Evolutionary conservation across 2,888 invertebrate genomes (phyloP), one percentile per base, ranked within the genome.

Genomic region (Melieria crassipennis): DNA sequence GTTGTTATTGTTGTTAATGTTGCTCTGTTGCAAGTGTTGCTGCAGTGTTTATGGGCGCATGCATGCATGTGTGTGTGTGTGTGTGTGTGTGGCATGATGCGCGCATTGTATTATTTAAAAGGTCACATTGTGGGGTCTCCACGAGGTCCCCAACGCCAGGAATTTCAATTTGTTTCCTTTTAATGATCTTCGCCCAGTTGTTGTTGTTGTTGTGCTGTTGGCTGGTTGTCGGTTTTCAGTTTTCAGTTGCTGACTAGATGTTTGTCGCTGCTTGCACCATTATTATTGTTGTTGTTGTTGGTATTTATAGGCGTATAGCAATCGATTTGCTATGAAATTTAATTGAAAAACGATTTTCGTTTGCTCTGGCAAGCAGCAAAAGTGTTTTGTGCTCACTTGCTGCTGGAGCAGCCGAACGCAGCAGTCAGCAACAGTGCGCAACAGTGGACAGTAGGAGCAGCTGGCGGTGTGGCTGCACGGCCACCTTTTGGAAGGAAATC

Each of bases 251-350:
- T 46, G 52, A 65, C 47, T 61, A 48, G 30, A 30, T 52, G 62
- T 62, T 63, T 50, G 52, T 62, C 65, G n/a, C 47, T 71, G 48
- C 42, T 48, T 13, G 57, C 62, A 57, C 65, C 65, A 50, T 68
- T 70, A 62, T 71, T 55, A 65, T 43, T 65, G 46, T 48, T 61
- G 42, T 63, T 61, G 56, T 72, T 63, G 42, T 60, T 73, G 72
- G 47, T 66, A 70, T 77, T 78, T 78, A 78, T 76, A 72, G 74
- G 78, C 77, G 78, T 79, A 78, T 75, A 73, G 79, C 78, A 83
- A 83, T 83, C 83, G 80, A 85, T 84, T 83, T 80, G 85, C 79
- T 82, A 83, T 83, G 85, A 82, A 78, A 82, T 83, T 85, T 83
- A 83, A 83, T 83, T 83, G 84, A 83, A 77, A 76, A 76, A 65